A percentile compares a stretch with the other conserved stretches of the same genome.
Evolutionary conservation across 2,113 vertebrate species (phyloP).

Genomic region (Oceanodroma tethys): DNA sequence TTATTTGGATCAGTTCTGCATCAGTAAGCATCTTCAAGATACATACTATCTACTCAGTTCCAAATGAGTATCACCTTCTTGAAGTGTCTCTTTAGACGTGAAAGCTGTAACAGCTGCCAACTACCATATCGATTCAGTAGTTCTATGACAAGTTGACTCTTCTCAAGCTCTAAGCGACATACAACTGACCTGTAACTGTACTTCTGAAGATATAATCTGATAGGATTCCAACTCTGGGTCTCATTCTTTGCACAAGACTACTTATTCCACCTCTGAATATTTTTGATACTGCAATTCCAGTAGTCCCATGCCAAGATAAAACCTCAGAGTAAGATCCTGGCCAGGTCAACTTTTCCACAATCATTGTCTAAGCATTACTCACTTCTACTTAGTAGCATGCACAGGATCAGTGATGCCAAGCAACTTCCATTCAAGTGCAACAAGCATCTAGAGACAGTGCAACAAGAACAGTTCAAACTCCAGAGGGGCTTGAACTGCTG

Average conservation of each 20-base stretch:
- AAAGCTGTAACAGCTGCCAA: not conserved
- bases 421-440: slow-evolving; percentile 68
- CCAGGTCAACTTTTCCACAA: slow-evolving; percentile 23
- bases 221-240: not conserved
- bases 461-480: slow-evolving; percentile 67
- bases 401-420: slow-evolving; percentile 67
- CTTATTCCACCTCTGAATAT: not conserved
- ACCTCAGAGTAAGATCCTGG: slow-evolving; percentile 8
- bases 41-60: not conserved
- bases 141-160: not conserved
- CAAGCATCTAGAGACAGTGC: slow-evolving; percentile 68
- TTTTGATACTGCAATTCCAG: not conserved
- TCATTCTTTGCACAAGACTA: not conserved
- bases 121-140: not conserved
- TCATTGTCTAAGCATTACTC: slow-evolving; percentile 55
- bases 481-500: slow-evolving; percentile 65
- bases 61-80: not conserved
- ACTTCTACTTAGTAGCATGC: slow-evolving; percentile 67
- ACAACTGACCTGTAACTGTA: not conserved
- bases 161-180: not conserved
- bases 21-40: not conserved
- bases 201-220: not conserved
- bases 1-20: not conserved
- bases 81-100: not conserved
- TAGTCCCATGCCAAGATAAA: slow-evolving; percentile 7